A percentile compares a stretch with the other conserved stretches of the same genome.
Evolutionary conservation across 2,113 vertebrate species (phyloP).

Genomic region (Hippoglossus stenolepis): DNA sequence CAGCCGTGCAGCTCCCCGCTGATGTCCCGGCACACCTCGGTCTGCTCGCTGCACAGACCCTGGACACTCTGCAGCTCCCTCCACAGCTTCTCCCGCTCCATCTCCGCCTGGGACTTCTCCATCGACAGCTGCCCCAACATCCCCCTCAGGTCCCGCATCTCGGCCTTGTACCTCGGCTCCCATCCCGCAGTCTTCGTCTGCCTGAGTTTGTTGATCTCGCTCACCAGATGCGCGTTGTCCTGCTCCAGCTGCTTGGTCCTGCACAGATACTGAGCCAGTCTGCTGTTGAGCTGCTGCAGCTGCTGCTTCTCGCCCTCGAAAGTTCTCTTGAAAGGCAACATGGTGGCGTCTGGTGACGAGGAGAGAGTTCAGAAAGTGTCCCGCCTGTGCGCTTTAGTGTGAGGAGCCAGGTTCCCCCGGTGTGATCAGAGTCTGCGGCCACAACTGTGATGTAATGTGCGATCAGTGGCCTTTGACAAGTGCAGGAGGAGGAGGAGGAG

Average conservation of each 20-base stretch:
- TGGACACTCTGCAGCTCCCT: conserved; percentile 81
- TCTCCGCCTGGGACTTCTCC: conserved; percentile 84
- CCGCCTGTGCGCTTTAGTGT: neutral
- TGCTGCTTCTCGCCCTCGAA: conserved; percentile 87
- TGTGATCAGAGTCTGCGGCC: conserved; percentile 38
- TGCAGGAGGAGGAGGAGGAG: conserved; percentile 62
- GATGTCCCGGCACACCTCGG: conserved; percentile 76
- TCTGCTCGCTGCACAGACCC: conserved; percentile 77
- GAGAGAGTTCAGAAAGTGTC: neutral
- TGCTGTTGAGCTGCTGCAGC: conserved; percentile 88
- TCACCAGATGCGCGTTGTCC: conserved; percentile 84
- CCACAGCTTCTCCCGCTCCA: conserved; percentile 84
- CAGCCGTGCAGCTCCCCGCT: conserved; percentile 79
- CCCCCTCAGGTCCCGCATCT: conserved; percentile 83
- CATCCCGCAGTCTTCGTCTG: conserved; percentile 66
- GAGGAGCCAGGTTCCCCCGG: neutral
- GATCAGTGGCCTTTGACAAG: conserved; percentile 73
- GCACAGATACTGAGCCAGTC: conserved; percentile 88
- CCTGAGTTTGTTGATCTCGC: conserved; percentile 82
- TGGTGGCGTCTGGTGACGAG: conserved; percentile 51
- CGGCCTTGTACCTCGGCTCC: conserved; percentile 70
- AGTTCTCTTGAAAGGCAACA: conserved; percentile 84
- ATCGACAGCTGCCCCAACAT: conserved; percentile 83
- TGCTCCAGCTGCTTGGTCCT: conserved; percentile 89
- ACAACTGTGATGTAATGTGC: conserved; percentile 61